These are phyloP conservation scores for Heliangelus exortis DNA, from an alignment of 2,797 vertebrate species.

Conservation along the genomic window DNA sequence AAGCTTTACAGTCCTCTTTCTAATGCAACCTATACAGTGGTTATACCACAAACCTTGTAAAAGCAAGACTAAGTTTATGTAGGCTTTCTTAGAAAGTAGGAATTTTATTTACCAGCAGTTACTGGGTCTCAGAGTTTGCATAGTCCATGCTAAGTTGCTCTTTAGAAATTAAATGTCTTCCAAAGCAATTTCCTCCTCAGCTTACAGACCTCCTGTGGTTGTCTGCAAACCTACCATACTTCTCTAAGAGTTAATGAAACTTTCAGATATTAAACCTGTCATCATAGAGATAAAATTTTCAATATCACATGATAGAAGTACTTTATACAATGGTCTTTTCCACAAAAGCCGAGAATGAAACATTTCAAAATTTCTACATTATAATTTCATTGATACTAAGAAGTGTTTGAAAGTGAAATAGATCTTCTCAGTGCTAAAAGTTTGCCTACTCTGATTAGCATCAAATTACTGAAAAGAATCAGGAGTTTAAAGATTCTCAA, in stretches of 20 bases:
- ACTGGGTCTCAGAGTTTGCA: neutral
- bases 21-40: neutral
- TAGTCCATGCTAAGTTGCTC: neutral
- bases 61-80: neutral
- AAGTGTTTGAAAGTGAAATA: neutral
- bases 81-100: neutral
- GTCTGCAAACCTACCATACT: neutral
- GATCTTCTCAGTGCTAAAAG: neutral
- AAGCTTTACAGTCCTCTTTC: neutral
- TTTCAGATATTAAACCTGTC: neutral
- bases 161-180: neutral
- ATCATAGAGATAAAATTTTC: neutral
- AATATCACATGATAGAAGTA: neutral
- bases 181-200: neutral
- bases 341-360: neutral
- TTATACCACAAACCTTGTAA: neutral
- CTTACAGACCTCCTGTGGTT: neutral
- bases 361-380: neutral
- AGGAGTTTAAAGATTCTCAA: neutral
- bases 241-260: neutral
- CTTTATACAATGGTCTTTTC: neutral
- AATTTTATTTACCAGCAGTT: neutral
- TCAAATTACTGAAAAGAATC: neutral
- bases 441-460: neutral
- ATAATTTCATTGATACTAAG: neutral